Conservation (phyloP, 2,888 invertebrate genomes). For the Lepidochitona cinerea region DNA sequence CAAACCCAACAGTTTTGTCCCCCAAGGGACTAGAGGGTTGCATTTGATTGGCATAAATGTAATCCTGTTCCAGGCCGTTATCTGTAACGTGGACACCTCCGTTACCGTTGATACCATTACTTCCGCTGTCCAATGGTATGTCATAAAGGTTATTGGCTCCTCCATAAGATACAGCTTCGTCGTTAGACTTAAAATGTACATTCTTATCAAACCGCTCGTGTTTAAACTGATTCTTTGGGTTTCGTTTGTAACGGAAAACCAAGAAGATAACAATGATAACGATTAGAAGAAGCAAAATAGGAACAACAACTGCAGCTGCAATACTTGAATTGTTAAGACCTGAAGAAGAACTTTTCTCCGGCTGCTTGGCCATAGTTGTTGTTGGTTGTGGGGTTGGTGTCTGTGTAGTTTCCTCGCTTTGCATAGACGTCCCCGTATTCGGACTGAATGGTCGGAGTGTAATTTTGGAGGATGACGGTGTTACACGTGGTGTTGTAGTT, state of each 20-base stretch:
- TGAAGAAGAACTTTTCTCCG: neutral
- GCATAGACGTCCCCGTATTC: neutral
- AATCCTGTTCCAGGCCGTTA: neutral
- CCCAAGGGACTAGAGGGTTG: neutral
- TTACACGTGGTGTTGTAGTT: no score
- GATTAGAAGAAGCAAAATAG: constrained; percentile 41
- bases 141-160: neutral
- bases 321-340: neutral
- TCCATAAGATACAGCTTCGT: neutral
- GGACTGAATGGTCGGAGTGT: neutral
- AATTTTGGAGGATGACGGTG: neutral
- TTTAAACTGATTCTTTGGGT: constrained; percentile 1
- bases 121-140: neutral
- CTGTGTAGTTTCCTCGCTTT: constrained; percentile 4
- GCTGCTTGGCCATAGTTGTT: neutral
- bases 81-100: neutral
- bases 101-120: neutral
- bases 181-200: neutral
- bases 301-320: constrained; percentile 36
- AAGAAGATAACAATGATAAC: constrained; percentile 35
- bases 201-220: constrained; percentile 7
- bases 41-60: neutral
- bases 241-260: constrained; percentile 31
- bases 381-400: constrained; percentile 14
- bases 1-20: neutral